These are phyloP conservation scores for Lordiphosa mommai DNA, from an alignment of 1,140 invertebrate genomes.

Conservation along the genomic window DNA sequence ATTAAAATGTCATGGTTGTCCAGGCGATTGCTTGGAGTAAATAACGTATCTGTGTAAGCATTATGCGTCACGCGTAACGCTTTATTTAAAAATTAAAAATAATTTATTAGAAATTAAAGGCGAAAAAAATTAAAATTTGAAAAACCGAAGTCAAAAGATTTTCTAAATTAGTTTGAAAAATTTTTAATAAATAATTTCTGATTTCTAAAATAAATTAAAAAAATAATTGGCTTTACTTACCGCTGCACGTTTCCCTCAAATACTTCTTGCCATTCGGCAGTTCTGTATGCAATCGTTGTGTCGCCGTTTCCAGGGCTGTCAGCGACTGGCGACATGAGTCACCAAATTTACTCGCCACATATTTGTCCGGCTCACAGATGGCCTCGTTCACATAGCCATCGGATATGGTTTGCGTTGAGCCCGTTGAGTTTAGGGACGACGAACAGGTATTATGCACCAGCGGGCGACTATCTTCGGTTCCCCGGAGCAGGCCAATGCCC, in stretches of 20 bases:
- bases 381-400: conserved; percentile 90
- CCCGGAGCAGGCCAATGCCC: conserved; percentile 73
- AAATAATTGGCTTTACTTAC: too few relatives aligned
- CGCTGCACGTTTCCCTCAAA: conserved; percentile 76
- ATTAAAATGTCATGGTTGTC: too few relatives aligned
- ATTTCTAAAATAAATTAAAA: too few relatives aligned
- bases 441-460: conserved; percentile 81
- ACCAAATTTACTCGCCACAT: conserved; percentile 79
- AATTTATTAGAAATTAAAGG: too few relatives aligned
- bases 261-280: conserved; percentile 69
- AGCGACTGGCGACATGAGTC: conserved; percentile 79
- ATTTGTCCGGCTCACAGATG: conserved; percentile 82
- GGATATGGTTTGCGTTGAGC: conserved; percentile 81
- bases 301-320: conserved; percentile 67
- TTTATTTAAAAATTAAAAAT: too few relatives aligned
- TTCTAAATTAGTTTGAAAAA: too few relatives aligned
- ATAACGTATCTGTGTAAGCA: too few relatives aligned
- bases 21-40: too few relatives aligned
- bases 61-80: too few relatives aligned
- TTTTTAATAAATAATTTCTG: too few relatives aligned
- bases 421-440: conserved; percentile 80
- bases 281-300: conserved; percentile 55
- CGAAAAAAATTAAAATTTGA: too few relatives aligned
- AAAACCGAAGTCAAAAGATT: too few relatives aligned
- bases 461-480: conserved; percentile 83